Evolutionary conservation across 2,888 invertebrate genomes (phyloP).

Genomic region (Cantharis flavilabris): DNA sequence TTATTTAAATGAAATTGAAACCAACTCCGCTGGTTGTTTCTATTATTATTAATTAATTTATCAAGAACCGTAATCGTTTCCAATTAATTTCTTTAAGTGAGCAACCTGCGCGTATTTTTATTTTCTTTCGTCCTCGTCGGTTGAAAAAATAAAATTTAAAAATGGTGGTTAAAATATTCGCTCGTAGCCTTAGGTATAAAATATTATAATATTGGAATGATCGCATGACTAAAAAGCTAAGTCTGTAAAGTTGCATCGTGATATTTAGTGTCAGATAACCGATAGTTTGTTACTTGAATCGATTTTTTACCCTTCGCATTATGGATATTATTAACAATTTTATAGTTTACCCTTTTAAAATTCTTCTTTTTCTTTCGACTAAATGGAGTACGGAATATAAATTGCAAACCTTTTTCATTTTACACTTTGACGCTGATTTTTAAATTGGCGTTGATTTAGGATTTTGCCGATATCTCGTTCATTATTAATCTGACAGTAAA

Average conservation of each 20-base stretch:
- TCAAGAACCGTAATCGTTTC: neutral
- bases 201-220: slow-evolving; percentile 34
- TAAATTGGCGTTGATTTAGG: too few relatives aligned
- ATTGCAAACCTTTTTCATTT: neutral
- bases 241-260: slow-evolving; percentile 23
- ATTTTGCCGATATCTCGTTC: too few relatives aligned
- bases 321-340: slow-evolving; percentile 27
- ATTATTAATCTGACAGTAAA: neutral
- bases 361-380: neutral
- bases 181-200: slow-evolving; percentile 22
- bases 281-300: slow-evolving; percentile 24
- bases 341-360: slow-evolving; percentile 10
- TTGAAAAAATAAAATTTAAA: neutral
- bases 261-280: slow-evolving; percentile 30
- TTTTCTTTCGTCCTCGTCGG: neutral
- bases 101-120: neutral
- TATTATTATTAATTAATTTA: neutral
- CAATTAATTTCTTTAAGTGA: neutral
- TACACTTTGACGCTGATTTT: neutral
- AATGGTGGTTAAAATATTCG: slow-evolving; percentile 22
- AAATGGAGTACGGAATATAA: neutral
- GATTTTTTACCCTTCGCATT: slow-evolving; percentile 11
- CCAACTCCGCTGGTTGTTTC: neutral
- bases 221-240: slow-evolving; percentile 34
- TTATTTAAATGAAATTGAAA: slow-evolving; percentile 2